phyloP scores from a whole-genome alignment of 1,140 invertebrate genomes.

The Pachypeltis micranthus region DNA sequence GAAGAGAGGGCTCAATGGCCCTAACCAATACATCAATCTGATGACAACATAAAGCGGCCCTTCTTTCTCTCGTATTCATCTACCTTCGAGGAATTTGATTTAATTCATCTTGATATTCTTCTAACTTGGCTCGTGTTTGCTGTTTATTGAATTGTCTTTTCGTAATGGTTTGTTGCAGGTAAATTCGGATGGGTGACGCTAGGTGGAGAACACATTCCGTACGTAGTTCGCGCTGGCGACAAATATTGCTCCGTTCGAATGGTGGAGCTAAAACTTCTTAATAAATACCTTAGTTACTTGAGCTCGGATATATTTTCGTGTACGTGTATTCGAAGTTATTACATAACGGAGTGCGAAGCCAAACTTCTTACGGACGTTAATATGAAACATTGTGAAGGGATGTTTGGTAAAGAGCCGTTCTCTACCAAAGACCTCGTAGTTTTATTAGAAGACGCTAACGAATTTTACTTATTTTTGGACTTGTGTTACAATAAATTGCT shows the following conservation, averaged over 20 bases:
- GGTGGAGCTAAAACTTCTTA: constrained; percentile 75
- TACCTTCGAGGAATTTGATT: too few species aligned
- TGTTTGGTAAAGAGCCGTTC: constrained; percentile 82
- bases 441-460: constrained; percentile 62
- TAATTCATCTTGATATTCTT: too few species aligned
- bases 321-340: constrained; percentile 84
- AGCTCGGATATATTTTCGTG: constrained; percentile 74
- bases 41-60: too few species aligned
- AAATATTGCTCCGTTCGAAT: constrained; percentile 85
- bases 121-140: too few species aligned
- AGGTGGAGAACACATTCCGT: constrained; percentile 75
- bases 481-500: constrained; percentile 75
- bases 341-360: constrained; percentile 81
- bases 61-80: too few species aligned
- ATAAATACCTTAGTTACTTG: constrained; percentile 68
- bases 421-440: constrained; percentile 67
- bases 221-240: constrained; percentile 62
- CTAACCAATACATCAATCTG: too few species aligned
- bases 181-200: constrained; percentile 81
- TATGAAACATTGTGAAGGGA: constrained; percentile 75
- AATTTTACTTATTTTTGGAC: constrained; percentile 82
- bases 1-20: too few species aligned
- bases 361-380: constrained; percentile 89
- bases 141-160: too few species aligned
- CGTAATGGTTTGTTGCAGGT: constrained; percentile 42